Evolutionary conservation across 2,797 vertebrate species (phyloP).

Genomic region (Mus spretus): DNA sequence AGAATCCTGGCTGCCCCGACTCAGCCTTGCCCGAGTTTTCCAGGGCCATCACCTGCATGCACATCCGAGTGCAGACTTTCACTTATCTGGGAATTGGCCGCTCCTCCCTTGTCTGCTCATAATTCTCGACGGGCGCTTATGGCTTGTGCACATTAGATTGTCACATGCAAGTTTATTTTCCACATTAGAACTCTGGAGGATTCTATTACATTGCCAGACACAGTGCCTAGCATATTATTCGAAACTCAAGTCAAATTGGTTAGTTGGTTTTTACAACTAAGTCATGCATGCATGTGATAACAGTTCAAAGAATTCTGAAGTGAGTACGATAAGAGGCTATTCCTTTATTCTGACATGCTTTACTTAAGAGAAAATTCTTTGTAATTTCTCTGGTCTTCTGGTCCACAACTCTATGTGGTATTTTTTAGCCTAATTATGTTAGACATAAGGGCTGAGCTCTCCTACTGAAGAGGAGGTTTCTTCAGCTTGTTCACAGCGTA

Average conservation of each 20-base stretch:
- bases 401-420: background rate
- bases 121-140: background rate
- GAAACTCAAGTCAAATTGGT: constrained; percentile 17
- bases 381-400: constrained; percentile 31
- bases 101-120: background rate
- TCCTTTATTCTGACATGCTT: background rate
- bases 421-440: background rate
- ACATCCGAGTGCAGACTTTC: background rate
- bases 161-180: constrained; percentile 8
- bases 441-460: background rate
- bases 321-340: background rate
- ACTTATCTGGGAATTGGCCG: background rate
- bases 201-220: constrained; percentile 23
- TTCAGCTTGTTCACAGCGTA: background rate
- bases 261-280: constrained; percentile 37
- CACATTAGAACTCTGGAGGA: background rate
- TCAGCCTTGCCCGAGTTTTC: background rate
- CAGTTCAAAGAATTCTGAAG: constrained; percentile 24
- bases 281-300: background rate
- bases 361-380: constrained; percentile 1
- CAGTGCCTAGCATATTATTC: background rate
- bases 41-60: background rate
- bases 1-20: background rate
- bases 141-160: background rate
- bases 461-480: background rate